Percentiles rank a stretch among this genome's conserved stretches.
These are phyloP conservation scores for Heliconius hortense DNA, from an alignment of 2,888 invertebrate species.

Conservation along the genomic window DNA sequence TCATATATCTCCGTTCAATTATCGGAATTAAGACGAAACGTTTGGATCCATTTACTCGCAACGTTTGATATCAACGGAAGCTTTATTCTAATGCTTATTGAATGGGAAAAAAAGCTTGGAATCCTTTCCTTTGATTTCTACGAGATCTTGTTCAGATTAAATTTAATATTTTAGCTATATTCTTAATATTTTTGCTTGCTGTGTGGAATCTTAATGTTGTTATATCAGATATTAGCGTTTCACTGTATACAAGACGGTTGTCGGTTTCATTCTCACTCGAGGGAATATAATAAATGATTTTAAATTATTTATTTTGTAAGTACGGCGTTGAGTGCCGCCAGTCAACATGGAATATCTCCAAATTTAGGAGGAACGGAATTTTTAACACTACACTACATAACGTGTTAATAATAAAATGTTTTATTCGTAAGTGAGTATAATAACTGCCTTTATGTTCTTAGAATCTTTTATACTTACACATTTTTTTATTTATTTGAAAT, in stretches of 20 bases:
- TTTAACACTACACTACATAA: too few species aligned
- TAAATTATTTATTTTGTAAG: too few species aligned
- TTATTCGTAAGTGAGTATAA: too few species aligned
- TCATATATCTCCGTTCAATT: constrained; percentile 2
- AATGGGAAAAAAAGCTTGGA: constrained; percentile 18
- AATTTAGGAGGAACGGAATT: neutral
- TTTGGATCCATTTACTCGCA: constrained; percentile 10
- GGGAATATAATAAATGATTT: too few species aligned
- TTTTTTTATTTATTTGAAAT: too few species aligned
- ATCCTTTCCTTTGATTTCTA: constrained; percentile 15
- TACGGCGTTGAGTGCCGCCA: neutral
- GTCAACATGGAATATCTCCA: neutral
- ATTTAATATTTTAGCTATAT: constrained; percentile 9
- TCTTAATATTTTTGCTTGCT: neutral
- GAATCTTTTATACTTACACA: too few species aligned
- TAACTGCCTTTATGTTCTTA: too few species aligned
- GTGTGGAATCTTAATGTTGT: neutral
- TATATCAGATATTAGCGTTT: neutral
- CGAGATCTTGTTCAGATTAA: constrained; percentile 11
- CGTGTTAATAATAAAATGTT: too few species aligned
- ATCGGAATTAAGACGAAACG: constrained; percentile 4
- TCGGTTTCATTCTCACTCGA: too few species aligned
- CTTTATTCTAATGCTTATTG: constrained; percentile 17
- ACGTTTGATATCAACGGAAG: constrained; percentile 4
- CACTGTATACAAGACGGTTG: too few species aligned